Conservation (phyloP, 2,888 invertebrate species). For the Corythucha ciliata region DNA sequence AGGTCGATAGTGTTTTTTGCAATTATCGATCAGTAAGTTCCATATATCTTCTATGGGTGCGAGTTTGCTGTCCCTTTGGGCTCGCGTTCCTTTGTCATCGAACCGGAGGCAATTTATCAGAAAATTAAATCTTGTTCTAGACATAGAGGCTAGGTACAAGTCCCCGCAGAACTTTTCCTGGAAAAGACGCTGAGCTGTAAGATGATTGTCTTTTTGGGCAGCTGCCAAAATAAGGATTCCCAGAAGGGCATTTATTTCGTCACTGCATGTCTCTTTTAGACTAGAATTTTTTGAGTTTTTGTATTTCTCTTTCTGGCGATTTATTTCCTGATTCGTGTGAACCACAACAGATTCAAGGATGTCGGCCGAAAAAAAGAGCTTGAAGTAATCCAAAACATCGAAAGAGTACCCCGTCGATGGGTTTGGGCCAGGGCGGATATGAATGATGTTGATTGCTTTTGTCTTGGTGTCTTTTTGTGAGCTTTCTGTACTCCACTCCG, state of each 20-base stretch:
- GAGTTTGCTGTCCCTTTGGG: not conserved
- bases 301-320: not conserved
- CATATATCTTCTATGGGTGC: constrained; percentile 19
- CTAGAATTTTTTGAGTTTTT: constrained; percentile 2
- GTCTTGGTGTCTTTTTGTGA: no score
- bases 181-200: not conserved
- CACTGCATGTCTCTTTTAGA: not conserved
- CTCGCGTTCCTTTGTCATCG: constrained; percentile 14
- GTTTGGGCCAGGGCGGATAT: no score
- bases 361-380: no score
- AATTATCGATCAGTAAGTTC: constrained; percentile 6
- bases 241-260: not conserved
- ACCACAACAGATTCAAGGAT: no score
- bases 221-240: constrained; percentile 4
- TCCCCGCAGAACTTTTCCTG: no score
- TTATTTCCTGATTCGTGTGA: constrained; percentile 3
- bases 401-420: no score
- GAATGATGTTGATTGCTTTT: no score
- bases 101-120: constrained; percentile 17
- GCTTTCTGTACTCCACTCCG: no score
- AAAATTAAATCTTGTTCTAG: constrained; percentile 5
- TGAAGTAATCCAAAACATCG: no score
- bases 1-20: constrained; percentile 28
- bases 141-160: constrained; percentile 11
- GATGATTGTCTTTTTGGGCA: constrained; percentile 15